Evolutionary conservation across 2,797 vertebrate genomes (phyloP).

Genomic region (Manis crassicaudata): DNA sequence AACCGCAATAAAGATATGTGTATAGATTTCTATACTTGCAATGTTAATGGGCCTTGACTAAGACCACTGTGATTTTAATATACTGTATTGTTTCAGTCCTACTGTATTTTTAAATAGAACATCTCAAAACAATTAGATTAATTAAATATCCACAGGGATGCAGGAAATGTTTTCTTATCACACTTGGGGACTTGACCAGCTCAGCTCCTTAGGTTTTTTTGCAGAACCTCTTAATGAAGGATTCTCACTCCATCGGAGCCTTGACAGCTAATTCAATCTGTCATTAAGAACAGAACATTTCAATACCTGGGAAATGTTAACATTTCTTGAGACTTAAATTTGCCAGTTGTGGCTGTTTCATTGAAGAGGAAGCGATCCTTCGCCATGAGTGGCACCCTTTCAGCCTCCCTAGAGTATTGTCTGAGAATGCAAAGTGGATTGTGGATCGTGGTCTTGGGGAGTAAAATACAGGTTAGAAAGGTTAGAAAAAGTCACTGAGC

Average conservation of each 20-base stretch:
- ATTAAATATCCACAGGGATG: constrained; percentile 79
- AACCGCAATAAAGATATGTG: constrained; percentile 55
- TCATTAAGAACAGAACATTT: constrained; percentile 51
- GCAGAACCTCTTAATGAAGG: not conserved
- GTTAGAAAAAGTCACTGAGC: constrained; percentile 84
- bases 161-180: constrained; percentile 71
- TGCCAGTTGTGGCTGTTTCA: constrained; percentile 55
- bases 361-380: constrained; percentile 62
- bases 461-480: constrained; percentile 87
- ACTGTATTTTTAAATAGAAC: constrained; percentile 79
- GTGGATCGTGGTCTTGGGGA: constrained; percentile 82
- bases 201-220: not conserved
- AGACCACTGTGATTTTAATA: constrained; percentile 81
- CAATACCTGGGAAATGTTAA: constrained; percentile 49
- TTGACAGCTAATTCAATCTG: constrained; percentile 31
- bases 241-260: not conserved
- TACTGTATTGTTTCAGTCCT: constrained; percentile 71
- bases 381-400: constrained; percentile 66
- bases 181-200: constrained; percentile 77
- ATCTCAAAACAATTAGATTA: constrained; percentile 81
- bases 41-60: constrained; percentile 77
- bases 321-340: constrained; percentile 40
- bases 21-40: constrained; percentile 53
- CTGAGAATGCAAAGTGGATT: constrained; percentile 68
- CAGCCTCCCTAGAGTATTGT: constrained; percentile 77